Evolutionary conservation across 64 coral and sea anemone genomes (phyloP).

Genomic region (Astreopora myriophthalma): DNA sequence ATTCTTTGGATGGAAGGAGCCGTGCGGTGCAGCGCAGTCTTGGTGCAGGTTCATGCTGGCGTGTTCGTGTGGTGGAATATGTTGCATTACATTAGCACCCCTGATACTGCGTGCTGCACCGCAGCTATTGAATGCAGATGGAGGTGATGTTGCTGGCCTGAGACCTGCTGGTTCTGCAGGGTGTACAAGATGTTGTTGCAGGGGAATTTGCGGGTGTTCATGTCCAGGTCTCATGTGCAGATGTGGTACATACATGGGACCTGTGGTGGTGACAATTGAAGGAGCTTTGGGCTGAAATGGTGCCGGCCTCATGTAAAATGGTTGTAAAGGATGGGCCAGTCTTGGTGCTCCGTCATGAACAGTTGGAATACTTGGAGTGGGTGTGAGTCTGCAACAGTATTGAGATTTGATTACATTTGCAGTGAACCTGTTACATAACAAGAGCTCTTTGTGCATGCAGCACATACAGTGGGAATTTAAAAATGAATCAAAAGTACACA

Average conservation of each 20-base stretch:
- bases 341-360: constrained; percentile 16
- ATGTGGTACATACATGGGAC: constrained; percentile 48
- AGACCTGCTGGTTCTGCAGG: background rate
- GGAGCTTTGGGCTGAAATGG: constrained; percentile 36
- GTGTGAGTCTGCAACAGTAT: background rate
- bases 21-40: background rate
- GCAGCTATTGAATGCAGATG: constrained; percentile 31
- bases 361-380: background rate
- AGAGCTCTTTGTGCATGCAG: no score
- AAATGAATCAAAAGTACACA: no score
- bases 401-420: background rate
- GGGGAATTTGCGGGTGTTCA: constrained; percentile 22
- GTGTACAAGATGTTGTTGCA: constrained; percentile 6
- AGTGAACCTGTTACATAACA: no score
- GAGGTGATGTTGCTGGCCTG: constrained; percentile 19
- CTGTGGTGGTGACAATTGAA: constrained; percentile 26
- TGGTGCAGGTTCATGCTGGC: background rate
- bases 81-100: constrained; percentile 19
- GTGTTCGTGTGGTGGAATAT: background rate
- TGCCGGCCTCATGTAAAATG: constrained; percentile 26
- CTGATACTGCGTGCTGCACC: background rate
- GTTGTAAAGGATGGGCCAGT: constrained; percentile 21
- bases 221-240: constrained; percentile 36
- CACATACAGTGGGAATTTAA: no score
- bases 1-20: constrained; percentile 11